Evolutionary conservation across 2,888 invertebrate species (phyloP).

Genomic region (Tetheella fluctuosa): DNA sequence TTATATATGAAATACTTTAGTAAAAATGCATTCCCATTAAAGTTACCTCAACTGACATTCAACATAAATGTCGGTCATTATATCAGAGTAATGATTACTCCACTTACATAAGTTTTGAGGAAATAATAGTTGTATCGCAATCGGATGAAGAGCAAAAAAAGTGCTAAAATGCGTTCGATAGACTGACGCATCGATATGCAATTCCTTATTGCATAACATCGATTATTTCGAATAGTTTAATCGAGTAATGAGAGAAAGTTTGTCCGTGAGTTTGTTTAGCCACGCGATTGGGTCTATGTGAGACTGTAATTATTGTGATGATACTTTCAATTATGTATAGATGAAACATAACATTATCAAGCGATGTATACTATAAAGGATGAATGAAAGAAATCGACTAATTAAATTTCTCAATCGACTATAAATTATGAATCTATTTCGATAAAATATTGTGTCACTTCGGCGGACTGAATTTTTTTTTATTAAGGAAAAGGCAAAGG

Average conservation of each 20-base stretch:
- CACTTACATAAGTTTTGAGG: constrained; percentile 9
- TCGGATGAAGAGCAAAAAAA: constrained; percentile 13
- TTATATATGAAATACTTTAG: neutral
- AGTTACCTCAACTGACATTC: neutral
- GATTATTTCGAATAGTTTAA: constrained; percentile 26
- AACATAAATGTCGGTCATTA: neutral
- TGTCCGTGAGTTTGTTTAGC: constrained; percentile 14
- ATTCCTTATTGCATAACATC: constrained; percentile 30
- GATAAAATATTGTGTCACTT: too few species aligned
- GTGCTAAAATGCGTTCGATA: constrained; percentile 25
- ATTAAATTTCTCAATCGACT: too few species aligned
- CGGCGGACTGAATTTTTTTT: neutral
- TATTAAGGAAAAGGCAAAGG: constrained; percentile 18
- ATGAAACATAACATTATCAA: neutral
- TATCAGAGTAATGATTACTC: neutral
- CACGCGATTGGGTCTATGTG: neutral
- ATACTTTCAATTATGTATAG: neutral
- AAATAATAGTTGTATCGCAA: constrained; percentile 23
- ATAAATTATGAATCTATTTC: too few species aligned
- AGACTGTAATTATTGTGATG: neutral
- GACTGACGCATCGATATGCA: constrained; percentile 30
- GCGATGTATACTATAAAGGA: too few species aligned
- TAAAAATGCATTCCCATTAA: neutral
- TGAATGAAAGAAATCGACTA: too few species aligned
- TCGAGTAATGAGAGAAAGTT: constrained; percentile 32